These are phyloP conservation scores for Hirudo medicinalis DNA, from an alignment of 1,140 invertebrate species.

Conservation along the genomic window DNA sequence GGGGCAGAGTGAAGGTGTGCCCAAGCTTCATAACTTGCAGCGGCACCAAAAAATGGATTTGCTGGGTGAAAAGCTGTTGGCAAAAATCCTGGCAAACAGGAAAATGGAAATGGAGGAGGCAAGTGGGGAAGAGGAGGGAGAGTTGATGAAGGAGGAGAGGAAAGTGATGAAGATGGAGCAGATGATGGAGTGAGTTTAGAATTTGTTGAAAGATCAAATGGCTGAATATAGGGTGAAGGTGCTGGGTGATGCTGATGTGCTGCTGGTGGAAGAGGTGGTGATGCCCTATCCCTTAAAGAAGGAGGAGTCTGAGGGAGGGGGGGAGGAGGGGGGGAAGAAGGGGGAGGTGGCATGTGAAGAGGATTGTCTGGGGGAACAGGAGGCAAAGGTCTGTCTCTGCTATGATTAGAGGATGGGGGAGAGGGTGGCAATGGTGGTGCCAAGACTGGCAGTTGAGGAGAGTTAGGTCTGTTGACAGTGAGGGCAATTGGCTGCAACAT, in stretches of 20 bases:
- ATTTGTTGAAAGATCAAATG: conserved; percentile 12
- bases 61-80: conserved; percentile 3
- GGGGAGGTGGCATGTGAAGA: neutral
- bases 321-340: neutral
- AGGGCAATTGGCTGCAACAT: conserved; percentile 4
- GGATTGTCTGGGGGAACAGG: conserved; percentile 3
- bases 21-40: conserved; percentile 2
- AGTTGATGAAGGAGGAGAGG: conserved; percentile 1
- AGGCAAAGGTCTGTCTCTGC: neutral
- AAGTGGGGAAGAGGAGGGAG: neutral
- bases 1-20: conserved; percentile 6
- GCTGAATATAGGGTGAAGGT: neutral
- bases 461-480: neutral
- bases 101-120: neutral
- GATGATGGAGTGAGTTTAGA: conserved; percentile 6
- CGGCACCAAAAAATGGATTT: neutral
- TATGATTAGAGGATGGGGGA: conserved; percentile 3
- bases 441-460: neutral
- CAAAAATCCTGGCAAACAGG: neutral
- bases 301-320: neutral
- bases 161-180: neutral
- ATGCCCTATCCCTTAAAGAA: neutral
- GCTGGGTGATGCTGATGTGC: neutral
- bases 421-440: conserved; percentile 2
- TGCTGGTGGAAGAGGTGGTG: conserved; percentile 4